These are phyloP conservation scores for Riparia riparia DNA, from an alignment of 2,113 vertebrate genomes.

Conservation along the genomic window DNA sequence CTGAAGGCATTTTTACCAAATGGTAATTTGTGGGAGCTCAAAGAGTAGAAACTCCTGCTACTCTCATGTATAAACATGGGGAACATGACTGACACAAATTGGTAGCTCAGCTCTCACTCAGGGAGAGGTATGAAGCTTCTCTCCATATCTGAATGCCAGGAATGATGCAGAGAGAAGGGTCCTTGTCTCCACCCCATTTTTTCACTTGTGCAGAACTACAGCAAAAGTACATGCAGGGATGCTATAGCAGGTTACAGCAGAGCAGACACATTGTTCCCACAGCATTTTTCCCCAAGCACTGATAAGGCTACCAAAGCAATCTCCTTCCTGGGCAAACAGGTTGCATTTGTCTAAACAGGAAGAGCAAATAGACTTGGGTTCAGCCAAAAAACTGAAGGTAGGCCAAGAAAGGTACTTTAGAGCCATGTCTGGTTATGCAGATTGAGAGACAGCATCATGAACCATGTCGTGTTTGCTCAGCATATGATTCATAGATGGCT, in stretches of 20 bases:
- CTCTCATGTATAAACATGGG: background rate
- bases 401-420: background rate
- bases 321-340: background rate
- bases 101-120: background rate
- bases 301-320: background rate
- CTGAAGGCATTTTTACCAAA: constrained; percentile 34
- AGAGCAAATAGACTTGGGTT: background rate
- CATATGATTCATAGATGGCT: background rate
- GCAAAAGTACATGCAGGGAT: background rate
- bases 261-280: background rate
- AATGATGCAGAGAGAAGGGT: background rate
- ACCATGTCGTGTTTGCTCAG: background rate
- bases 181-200: background rate
- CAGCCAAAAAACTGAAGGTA: background rate
- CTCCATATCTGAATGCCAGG: background rate
- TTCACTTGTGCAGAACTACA: background rate
- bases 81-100: background rate
- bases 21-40: background rate
- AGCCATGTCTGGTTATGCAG: fast-evolving
- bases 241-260: background rate
- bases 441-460: background rate
- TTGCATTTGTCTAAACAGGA: background rate
- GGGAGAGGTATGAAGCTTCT: background rate
- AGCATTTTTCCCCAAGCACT: background rate
- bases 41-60: background rate